phyloP scores from a whole-genome alignment of 2,888 invertebrate genomes.

The Elmis aenea region DNA sequence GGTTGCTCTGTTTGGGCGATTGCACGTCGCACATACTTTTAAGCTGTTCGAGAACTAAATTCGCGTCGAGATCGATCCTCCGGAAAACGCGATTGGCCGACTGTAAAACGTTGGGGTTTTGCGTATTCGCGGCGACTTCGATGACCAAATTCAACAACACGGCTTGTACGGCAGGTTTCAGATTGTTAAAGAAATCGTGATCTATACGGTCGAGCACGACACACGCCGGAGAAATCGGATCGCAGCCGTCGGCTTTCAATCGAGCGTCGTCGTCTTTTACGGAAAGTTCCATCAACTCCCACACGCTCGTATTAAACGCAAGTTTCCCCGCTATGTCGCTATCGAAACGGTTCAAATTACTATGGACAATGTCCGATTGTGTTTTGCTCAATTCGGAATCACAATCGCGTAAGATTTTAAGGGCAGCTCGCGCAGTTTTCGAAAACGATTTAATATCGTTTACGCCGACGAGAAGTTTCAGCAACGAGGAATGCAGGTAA shows the following conservation, averaged over 20 bases:
- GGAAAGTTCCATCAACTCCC: too few relatives aligned
- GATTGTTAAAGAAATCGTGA: constrained; percentile 50
- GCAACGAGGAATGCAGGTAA: constrained; percentile 43
- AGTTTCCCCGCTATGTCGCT: constrained; percentile 26
- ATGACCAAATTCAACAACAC: constrained; percentile 52
- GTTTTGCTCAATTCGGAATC: constrained; percentile 18
- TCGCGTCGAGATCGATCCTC: constrained; percentile 59
- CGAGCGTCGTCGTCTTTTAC: too few relatives aligned
- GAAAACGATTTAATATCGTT: constrained; percentile 33
- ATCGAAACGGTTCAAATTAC: constrained; percentile 33
- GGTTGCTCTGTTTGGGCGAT: constrained; percentile 43
- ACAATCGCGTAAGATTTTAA: constrained; percentile 26
- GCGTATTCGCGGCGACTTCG: constrained; percentile 53
- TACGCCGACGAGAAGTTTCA: constrained; percentile 39
- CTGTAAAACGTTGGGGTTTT: constrained; percentile 57
- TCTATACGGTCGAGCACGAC: constrained; percentile 56
- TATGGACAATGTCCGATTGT: constrained; percentile 30
- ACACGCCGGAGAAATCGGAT: constrained; percentile 41
- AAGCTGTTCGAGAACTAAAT: constrained; percentile 56
- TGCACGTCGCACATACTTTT: constrained; percentile 54
- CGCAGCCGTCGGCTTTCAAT: too few relatives aligned
- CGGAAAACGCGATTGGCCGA: constrained; percentile 61
- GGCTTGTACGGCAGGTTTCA: constrained; percentile 49
- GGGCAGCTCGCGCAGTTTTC: constrained; percentile 28
- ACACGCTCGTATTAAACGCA: constrained; percentile 43